A percentile compares a stretch with the other conserved stretches of the same genome.
These are phyloP conservation scores for Bucorvus abyssinicus DNA, from an alignment of 2,797 vertebrate species.

Conservation along the genomic window DNA sequence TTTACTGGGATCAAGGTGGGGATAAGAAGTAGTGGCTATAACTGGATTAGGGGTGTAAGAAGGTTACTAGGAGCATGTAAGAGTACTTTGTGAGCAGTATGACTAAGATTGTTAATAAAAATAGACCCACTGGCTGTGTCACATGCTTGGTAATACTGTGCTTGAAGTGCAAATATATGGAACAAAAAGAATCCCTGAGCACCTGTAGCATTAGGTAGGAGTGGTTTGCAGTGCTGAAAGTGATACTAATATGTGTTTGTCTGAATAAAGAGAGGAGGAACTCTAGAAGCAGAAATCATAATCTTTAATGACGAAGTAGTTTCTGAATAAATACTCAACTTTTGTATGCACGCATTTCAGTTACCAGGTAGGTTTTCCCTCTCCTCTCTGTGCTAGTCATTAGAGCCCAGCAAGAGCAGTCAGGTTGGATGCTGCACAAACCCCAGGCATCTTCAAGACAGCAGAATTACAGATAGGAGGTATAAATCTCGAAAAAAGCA, in stretches of 20 bases:
- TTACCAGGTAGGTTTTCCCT: background rate
- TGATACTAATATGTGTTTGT: background rate
- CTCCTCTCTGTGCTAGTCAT: background rate
- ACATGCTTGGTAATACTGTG: background rate
- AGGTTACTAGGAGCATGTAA: constrained; percentile 1
- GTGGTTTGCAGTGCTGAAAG: background rate
- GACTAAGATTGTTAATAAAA: background rate
- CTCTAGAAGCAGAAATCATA: background rate
- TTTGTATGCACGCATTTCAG: background rate
- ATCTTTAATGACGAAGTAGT: background rate
- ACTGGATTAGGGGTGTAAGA: constrained; percentile 43
- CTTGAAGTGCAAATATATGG: background rate
- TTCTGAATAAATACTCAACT: background rate
- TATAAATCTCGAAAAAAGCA: constrained; percentile 20
- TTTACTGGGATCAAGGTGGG: background rate
- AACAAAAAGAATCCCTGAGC: background rate
- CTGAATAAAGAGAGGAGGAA: background rate
- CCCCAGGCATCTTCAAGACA: background rate
- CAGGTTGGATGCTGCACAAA: background rate
- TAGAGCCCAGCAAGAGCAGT: background rate
- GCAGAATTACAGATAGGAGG: background rate
- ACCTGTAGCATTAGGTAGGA: background rate
- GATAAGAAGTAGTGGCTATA: background rate
- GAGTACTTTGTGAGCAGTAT: background rate
- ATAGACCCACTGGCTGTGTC: background rate